phyloP scores from a whole-genome alignment of 2,113 vertebrate species.

The Phyllopteryx taeniolatus region DNA sequence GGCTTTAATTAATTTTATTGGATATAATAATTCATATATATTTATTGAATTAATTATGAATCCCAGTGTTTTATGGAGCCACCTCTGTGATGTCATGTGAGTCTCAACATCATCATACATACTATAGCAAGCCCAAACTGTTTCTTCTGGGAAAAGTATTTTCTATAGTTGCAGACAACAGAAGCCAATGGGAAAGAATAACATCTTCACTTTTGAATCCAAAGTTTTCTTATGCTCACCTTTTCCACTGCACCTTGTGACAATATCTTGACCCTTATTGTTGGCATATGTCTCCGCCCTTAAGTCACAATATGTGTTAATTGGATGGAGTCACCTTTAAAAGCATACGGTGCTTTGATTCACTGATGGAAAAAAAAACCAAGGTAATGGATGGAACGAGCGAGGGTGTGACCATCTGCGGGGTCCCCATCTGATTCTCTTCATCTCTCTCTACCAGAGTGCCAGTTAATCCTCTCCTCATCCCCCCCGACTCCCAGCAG shows the following conservation, averaged over 20 bases:
- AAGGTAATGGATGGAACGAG: slow-evolving; percentile 27
- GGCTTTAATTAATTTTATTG: no score
- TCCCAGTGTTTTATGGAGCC: no score
- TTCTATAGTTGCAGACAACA: neutral
- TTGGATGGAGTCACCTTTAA: neutral
- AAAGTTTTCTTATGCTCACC: neutral
- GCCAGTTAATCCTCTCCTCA: slow-evolving; percentile 70
- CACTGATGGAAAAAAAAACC: neutral
- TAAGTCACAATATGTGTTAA: neutral
- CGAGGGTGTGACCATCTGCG: slow-evolving; percentile 48
- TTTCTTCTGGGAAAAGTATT: neutral
- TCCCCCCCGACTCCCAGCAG: slow-evolving; percentile 63
- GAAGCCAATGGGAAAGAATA: slow-evolving; percentile 7
- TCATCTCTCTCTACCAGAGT: slow-evolving; percentile 69
- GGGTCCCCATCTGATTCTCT: slow-evolving; percentile 59
- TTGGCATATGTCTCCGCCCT: neutral
- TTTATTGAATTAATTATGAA: no score
- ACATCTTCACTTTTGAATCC: neutral
- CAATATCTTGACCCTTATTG: neutral
- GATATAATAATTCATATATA: no score
- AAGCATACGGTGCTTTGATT: slow-evolving; percentile 19
- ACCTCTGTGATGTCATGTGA: no score
- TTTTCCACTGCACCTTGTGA: neutral
- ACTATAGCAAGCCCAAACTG: no score
- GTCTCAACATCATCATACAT: no score